These are phyloP conservation scores for Malacosoma neustria DNA, from an alignment of 2,888 invertebrate species.

Conservation along the genomic window DNA sequence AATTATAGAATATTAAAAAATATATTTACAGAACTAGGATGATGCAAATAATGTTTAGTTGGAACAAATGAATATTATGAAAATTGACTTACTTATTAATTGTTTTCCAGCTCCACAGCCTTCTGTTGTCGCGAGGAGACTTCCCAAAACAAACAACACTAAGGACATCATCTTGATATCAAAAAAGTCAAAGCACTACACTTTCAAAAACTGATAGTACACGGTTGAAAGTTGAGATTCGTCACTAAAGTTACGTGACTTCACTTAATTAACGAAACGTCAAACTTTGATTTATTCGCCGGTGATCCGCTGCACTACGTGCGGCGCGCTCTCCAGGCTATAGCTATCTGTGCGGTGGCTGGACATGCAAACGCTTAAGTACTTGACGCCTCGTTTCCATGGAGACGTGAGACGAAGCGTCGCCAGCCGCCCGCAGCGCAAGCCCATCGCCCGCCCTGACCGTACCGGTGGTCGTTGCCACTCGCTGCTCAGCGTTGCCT, in stretches of 20 bases:
- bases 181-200: slow-evolving; percentile 48
- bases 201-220: slow-evolving; percentile 55
- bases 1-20: too few species aligned
- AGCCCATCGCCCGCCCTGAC: slow-evolving; percentile 20
- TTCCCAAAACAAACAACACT: slow-evolving; percentile 72
- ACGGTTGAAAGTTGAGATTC: slow-evolving; percentile 59
- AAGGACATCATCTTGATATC: slow-evolving; percentile 57
- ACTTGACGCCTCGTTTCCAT: slow-evolving; percentile 45
- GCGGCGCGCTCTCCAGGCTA: slow-evolving; percentile 67
- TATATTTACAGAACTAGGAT: too few species aligned
- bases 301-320: slow-evolving; percentile 69
- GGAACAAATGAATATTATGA: too few species aligned
- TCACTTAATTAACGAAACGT: slow-evolving; percentile 72
- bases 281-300: slow-evolving; percentile 42
- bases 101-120: slow-evolving; percentile 64
- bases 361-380: slow-evolving; percentile 46
- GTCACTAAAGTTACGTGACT: slow-evolving; percentile 52
- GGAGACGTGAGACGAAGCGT: slow-evolving; percentile 47
- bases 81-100: slow-evolving; percentile 62
- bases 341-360: slow-evolving; percentile 48
- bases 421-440: slow-evolving; percentile 46
- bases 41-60: too few species aligned
- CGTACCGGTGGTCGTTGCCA: neutral
- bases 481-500: slow-evolving; percentile 8
- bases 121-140: slow-evolving; percentile 56